Evolutionary conservation across 2,797 vertebrate species (phyloP).

Genomic region (Erithacus rubecula): DNA sequence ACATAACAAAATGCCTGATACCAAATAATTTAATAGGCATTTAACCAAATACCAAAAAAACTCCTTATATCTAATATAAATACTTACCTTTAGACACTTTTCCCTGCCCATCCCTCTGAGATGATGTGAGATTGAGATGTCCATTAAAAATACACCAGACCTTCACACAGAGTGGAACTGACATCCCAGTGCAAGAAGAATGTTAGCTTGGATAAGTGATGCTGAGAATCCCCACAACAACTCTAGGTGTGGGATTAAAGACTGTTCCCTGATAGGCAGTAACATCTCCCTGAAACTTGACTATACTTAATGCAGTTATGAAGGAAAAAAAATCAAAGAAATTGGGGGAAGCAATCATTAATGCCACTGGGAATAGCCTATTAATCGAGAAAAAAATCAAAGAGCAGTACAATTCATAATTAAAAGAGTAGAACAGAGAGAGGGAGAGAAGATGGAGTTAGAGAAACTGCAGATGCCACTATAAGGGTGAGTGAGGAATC

Average conservation of each 20-base stretch:
- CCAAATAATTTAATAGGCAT: background rate
- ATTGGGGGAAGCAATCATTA: background rate
- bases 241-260: background rate
- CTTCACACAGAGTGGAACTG: background rate
- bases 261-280: background rate
- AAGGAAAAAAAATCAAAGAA: background rate
- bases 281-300: background rate
- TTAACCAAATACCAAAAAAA: background rate
- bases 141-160: background rate
- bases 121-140: background rate
- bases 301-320: background rate
- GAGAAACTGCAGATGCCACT: background rate
- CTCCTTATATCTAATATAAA: background rate
- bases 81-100: background rate
- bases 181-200: background rate
- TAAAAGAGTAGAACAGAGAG: background rate
- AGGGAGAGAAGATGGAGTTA: background rate
- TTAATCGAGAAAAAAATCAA: background rate
- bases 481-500: background rate
- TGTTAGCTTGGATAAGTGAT: background rate
- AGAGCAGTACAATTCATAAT: background rate
- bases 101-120: background rate
- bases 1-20: background rate
- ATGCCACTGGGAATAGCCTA: background rate
- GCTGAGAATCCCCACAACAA: background rate